Evolutionary conservation across 2,797 vertebrate genomes (phyloP).

Genomic region (Gila robusta): DNA sequence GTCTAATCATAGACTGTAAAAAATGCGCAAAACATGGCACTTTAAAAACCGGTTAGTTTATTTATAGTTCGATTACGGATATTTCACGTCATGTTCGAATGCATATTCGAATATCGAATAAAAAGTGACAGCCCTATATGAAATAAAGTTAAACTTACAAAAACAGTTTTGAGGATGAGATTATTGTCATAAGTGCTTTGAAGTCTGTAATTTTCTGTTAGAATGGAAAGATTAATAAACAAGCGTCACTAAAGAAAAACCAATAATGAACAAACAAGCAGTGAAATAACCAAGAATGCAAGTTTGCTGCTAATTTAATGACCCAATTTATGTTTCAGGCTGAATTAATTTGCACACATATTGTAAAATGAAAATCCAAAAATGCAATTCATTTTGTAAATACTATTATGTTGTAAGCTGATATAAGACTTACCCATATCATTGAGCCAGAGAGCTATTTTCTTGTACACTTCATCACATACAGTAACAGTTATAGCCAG

Average conservation of each 20-base stretch:
- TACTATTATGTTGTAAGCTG: neutral
- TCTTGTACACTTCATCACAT: constrained; percentile 96
- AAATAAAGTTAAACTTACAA: constrained; percentile 83
- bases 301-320: neutral
- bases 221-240: constrained; percentile 52
- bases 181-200: constrained; percentile 99
- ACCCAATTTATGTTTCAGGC: neutral
- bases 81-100: too few species aligned
- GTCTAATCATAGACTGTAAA: too few species aligned
- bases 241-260: neutral
- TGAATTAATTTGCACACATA: neutral
- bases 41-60: too few species aligned
- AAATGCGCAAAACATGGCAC: too few species aligned
- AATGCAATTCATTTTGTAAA: neutral
- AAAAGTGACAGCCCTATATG: too few species aligned
- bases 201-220: constrained; percentile 94
- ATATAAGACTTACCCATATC: constrained; percentile 88
- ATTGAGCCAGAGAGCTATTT: constrained; percentile 95
- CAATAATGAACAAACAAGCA: neutral
- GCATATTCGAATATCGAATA: too few species aligned
- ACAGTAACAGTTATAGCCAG: constrained; percentile 92
- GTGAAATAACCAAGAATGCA: neutral
- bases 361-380: neutral
- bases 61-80: too few species aligned
- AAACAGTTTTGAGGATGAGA: constrained; percentile 98